Percentiles rank a stretch among this genome's conserved stretches.
These are phyloP conservation scores for Panorpa germanica DNA, from an alignment of 2,888 invertebrate species.

Conservation along the genomic window DNA sequence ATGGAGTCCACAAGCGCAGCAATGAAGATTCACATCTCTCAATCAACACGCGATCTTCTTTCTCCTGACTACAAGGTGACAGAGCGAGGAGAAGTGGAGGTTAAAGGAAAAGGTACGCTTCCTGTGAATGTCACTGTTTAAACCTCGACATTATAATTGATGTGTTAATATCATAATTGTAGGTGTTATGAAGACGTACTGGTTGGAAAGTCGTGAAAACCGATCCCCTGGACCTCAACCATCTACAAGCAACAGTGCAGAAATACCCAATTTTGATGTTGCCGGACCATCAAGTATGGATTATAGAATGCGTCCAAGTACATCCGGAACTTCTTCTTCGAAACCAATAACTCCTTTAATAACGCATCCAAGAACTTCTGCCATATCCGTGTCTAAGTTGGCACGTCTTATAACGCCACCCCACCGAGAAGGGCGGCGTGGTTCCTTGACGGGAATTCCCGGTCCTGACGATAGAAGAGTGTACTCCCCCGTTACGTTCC, in stretches of 20 bases:
- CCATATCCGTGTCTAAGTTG: slow-evolving; percentile 13
- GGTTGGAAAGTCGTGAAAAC: slow-evolving; percentile 57
- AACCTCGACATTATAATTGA: neutral
- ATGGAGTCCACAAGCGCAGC: slow-evolving; percentile 88
- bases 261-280: slow-evolving; percentile 25
- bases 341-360: slow-evolving; percentile 2
- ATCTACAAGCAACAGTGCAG: slow-evolving; percentile 16
- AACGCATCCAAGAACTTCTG: slow-evolving; percentile 8
- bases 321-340: too few species aligned
- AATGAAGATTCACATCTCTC: slow-evolving; percentile 90
- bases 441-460: slow-evolving; percentile 10
- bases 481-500: slow-evolving; percentile 71
- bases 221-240: slow-evolving; percentile 31
- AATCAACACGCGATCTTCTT: slow-evolving; percentile 63
- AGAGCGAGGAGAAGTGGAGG: slow-evolving; percentile 68
- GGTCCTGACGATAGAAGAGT: slow-evolving; percentile 45
- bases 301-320: too few species aligned
- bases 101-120: slow-evolving; percentile 69
- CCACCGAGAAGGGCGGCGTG: slow-evolving; percentile 17
- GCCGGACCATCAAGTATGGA: slow-evolving; percentile 6
- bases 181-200: slow-evolving; percentile 79
- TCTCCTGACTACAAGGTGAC: slow-evolving; percentile 52
- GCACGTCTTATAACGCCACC: slow-evolving; percentile 14
- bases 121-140: neutral
- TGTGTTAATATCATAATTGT: slow-evolving; percentile 9